Conservation (phyloP, 64 coral and sea anemone species). For the Orbicella faveolata region DNA sequence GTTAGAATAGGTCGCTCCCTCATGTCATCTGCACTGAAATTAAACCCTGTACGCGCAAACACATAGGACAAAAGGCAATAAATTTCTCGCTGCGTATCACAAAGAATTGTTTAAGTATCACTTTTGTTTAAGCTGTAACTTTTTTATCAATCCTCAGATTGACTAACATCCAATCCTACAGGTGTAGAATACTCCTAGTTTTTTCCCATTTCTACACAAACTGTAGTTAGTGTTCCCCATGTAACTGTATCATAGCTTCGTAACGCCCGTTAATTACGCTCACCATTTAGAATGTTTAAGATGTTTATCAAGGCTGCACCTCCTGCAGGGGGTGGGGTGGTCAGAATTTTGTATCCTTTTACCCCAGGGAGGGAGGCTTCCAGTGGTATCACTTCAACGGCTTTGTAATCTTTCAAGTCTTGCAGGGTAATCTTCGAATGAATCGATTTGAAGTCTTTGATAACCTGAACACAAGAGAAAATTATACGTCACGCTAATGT, state of each 20-base stretch:
- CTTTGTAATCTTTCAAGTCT: constrained; percentile 46
- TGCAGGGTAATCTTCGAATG: not conserved
- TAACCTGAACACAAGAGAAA: not conserved
- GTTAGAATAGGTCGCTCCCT: constrained; percentile 31
- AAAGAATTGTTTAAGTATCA: not conserved
- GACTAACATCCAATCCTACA: too few species aligned
- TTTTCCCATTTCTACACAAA: too few species aligned
- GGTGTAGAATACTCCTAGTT: too few species aligned
- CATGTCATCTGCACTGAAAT: constrained; percentile 55
- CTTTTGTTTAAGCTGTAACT: too few species aligned
- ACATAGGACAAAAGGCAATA: too few species aligned
- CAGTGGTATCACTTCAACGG: not conserved
- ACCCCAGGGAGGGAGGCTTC: not conserved
- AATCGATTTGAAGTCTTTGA: constrained; percentile 25
- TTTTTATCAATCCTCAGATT: too few species aligned
- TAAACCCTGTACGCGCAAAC: constrained; percentile 11
- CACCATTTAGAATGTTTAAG: constrained; percentile 47
- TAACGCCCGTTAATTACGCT: too few species aligned
- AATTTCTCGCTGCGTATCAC: too few species aligned
- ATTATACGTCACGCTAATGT: too few species aligned
- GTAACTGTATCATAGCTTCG: too few species aligned
- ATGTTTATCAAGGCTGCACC: constrained; percentile 37
- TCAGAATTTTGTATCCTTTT: constrained; percentile 21
- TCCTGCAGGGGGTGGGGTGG: constrained; percentile 31
- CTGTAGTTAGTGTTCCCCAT: too few species aligned